Evolutionary conservation across 2,888 invertebrate species (phyloP).

Genomic region (Thecophora atra): DNA sequence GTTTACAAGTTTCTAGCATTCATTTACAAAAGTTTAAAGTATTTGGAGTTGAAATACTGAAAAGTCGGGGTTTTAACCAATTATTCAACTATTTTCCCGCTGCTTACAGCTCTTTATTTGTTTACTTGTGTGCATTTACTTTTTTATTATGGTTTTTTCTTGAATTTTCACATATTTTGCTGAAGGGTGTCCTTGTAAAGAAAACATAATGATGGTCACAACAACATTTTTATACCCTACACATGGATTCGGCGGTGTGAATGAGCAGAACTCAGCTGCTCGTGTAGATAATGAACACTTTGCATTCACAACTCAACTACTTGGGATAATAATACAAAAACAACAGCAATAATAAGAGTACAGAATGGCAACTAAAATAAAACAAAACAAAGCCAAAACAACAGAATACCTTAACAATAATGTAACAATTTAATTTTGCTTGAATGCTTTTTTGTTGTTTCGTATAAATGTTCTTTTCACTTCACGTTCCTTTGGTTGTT

Average conservation of each 20-base stretch:
- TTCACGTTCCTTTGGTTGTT: neutral
- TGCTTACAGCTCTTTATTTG: neutral
- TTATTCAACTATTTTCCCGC: neutral
- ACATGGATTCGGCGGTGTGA: neutral
- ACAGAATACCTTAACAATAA: conserved; percentile 39
- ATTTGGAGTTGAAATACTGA: no score
- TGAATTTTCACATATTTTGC: conserved; percentile 3
- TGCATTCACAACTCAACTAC: conserved; percentile 58
- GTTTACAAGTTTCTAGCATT: no score
- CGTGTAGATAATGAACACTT: conserved; percentile 62
- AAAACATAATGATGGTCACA: neutral
- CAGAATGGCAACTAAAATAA: conserved; percentile 21
- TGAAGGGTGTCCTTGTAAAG: neutral
- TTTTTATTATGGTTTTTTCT: neutral
- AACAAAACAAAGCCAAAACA: neutral
- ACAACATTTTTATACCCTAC: conserved; percentile 6
- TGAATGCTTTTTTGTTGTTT: conserved; percentile 44
- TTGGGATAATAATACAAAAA: conserved; percentile 22
- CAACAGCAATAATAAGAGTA: conserved; percentile 24
- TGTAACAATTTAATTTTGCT: conserved; percentile 46
- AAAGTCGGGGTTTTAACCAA: neutral
- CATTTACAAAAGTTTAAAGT: no score
- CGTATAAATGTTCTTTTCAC: conserved; percentile 38
- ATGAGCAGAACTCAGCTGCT: conserved; percentile 38
- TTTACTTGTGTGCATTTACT: neutral